Evolutionary conservation across 2,113 vertebrate genomes (phyloP), one percentile per base, ranked within the genome.

Genomic region (Formicarius rufipectus): DNA sequence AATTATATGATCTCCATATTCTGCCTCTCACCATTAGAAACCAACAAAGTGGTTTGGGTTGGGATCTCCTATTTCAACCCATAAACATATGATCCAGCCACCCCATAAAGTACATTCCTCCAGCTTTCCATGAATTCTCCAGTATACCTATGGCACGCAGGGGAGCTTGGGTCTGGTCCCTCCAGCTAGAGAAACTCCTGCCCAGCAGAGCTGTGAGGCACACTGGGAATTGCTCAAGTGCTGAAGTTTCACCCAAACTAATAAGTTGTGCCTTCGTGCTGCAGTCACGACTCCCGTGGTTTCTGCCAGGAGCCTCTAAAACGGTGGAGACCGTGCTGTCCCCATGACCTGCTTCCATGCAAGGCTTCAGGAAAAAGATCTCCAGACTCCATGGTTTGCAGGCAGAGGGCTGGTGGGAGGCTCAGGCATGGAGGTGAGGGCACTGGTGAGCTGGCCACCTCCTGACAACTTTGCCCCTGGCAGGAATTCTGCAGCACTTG

Each of bases 31-130:
- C 31, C 25, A 13, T 86, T n/a, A 74, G 63, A 91, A 84, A 92
- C 80, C 78, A 93, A 50, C 77, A 85, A 75, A 82, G 71, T 21
- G 44, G 31, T 82, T 90, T 9, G 6, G 37, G 49, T 89, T 79
- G 82, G 58, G 52, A 28, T 82, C 93, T 95, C 87, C 53, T 91
- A 24, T 91, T 94, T 95, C 92, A 97, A 92, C 49, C 81, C 78
- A 49, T 94, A 91, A 96, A 93, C 66, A 62, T 87, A 50, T 8
- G 60, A 93, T 60, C 81, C 84, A 75, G 73, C 73, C 81, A 93
- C 73, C 56, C 74, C 44, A 60, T 93, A 84, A 96, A 91, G 56
- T 13, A 40, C 80, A 59, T 84, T 93, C 84, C 62, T 86, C 33
- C 74, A 55, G 60, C 66, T 78, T 67, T 52, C 74, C 60, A 4